Evolutionary conservation across 30 jellyfish, hydroid and myxozoan genomes (phyloP).

Genomic region (Cassiopea xamachana): DNA sequence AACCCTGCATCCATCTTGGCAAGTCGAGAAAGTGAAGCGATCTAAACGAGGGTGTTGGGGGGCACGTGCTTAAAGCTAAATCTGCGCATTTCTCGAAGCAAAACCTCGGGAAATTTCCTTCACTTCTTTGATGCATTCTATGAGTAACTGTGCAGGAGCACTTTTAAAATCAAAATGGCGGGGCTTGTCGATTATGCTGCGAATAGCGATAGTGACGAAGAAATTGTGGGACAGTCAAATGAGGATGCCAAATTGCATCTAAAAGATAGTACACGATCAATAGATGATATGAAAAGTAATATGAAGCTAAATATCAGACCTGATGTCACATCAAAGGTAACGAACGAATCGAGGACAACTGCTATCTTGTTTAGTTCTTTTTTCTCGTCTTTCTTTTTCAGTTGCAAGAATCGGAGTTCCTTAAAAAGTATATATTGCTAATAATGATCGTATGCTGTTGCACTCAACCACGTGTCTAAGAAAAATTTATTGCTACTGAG

Average conservation of each 20-base stretch:
- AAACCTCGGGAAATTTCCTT: neutral
- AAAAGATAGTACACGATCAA: constrained; percentile 31
- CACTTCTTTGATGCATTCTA: neutral
- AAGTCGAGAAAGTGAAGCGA: neutral
- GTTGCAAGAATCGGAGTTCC: too few species aligned
- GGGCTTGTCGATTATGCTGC: constrained; percentile 59
- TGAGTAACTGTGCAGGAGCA: constrained; percentile 25
- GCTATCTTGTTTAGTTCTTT: too few species aligned
- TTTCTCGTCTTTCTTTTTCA: too few species aligned
- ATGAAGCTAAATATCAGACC: constrained; percentile 62
- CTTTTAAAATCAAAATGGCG: constrained; percentile 50
- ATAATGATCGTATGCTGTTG: too few species aligned
- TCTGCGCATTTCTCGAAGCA: constrained; percentile 9
- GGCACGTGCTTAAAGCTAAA: constrained; percentile 29
- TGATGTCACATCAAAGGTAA: constrained; percentile 55
- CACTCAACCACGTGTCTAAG: too few species aligned
- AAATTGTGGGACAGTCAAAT: neutral
- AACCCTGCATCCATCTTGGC: constrained; percentile 75
- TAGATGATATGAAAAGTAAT: constrained; percentile 53
- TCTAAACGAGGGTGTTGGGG: neutral
- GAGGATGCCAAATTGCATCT: constrained; percentile 52
- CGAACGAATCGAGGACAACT: neutral
- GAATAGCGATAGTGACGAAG: constrained; percentile 70
- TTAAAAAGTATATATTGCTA: too few species aligned
- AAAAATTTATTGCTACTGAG: too few species aligned